Conservation (phyloP, 2,113 vertebrate genomes). For the Jaculus jaculus region DNA sequence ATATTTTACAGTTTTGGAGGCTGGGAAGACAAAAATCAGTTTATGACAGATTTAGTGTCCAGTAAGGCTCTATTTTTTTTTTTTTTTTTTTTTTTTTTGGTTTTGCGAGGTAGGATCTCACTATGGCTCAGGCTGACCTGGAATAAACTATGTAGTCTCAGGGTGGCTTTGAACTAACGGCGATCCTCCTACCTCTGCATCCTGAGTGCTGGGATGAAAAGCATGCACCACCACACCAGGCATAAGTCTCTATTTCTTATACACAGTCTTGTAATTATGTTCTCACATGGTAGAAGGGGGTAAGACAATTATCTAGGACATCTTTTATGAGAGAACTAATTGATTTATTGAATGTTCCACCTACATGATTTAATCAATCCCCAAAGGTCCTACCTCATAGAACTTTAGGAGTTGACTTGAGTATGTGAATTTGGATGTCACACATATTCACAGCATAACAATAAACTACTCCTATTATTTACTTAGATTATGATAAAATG, state of each 20-base stretch:
- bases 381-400: not conserved
- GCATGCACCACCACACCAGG: too few relatives aligned
- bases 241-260: not conserved
- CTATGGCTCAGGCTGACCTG: too few relatives aligned
- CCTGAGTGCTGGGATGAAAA: too few relatives aligned
- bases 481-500: constrained; percentile 1
- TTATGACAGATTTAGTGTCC: not conserved
- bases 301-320: not conserved
- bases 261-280: not conserved
- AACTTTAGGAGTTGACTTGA: not conserved
- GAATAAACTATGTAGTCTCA: too few relatives aligned
- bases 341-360: not conserved
- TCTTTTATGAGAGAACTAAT: not conserved
- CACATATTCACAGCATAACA: not conserved
- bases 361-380: not conserved
- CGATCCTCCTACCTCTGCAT: too few relatives aligned
- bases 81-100: too few relatives aligned
- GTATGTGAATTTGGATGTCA: not conserved
- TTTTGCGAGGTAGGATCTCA: too few relatives aligned
- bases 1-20: not conserved
- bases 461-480: not conserved
- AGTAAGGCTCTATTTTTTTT: not conserved
- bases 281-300: not conserved
- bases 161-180: too few relatives aligned
- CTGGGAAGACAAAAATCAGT: not conserved